Percentiles rank a stretch among this genome's conserved stretches.
Evolutionary conservation across 2,888 invertebrate genomes (phyloP).

Genomic region (Yponomeuta sedellus): DNA sequence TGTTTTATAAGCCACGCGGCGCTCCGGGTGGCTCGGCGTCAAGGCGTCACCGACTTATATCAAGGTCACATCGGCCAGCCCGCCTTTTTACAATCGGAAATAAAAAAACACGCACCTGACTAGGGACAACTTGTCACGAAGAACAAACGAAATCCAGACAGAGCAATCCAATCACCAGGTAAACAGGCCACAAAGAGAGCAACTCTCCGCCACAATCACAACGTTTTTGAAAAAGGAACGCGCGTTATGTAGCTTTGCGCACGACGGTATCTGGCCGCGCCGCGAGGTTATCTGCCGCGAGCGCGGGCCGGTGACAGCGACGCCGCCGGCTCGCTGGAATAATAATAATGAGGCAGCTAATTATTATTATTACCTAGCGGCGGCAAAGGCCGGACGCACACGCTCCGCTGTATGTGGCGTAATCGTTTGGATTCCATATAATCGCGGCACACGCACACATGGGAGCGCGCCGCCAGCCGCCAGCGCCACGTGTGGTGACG

Average conservation of each 20-base stretch:
- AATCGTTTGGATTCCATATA: slow-evolving; percentile 61
- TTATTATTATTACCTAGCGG: slow-evolving; percentile 61
- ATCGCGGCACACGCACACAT: slow-evolving; percentile 47
- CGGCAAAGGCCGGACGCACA: slow-evolving; percentile 37
- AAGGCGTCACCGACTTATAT: slow-evolving; percentile 7
- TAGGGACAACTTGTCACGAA: background rate
- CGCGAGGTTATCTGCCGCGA: slow-evolving; percentile 48
- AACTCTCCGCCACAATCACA: background rate
- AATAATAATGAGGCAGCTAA: slow-evolving; percentile 59
- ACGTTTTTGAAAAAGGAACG: slow-evolving; percentile 3
- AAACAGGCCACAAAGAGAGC: slow-evolving; percentile 11
- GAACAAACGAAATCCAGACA: slow-evolving; percentile 3
- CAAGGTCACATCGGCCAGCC: slow-evolving; percentile 10
- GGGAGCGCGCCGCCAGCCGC: slow-evolving; percentile 27
- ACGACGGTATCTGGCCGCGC: slow-evolving; percentile 39
- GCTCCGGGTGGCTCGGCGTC: slow-evolving; percentile 12
- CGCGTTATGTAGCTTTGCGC: slow-evolving; percentile 29
- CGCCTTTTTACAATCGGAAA: background rate
- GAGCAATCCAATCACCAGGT: slow-evolving; percentile 14
- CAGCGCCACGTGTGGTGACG: slow-evolving; percentile 63
- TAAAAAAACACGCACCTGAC: slow-evolving; percentile 3
- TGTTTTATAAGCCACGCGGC: slow-evolving; percentile 14
- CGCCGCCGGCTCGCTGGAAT: slow-evolving; percentile 34
- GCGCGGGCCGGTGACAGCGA: slow-evolving; percentile 50
- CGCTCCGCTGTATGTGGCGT: slow-evolving; percentile 48